Evolutionary conservation across 2,888 invertebrate genomes (phyloP), one percentile per base, ranked within the genome.

Genomic region (Phyllotreta cruciferae): DNA sequence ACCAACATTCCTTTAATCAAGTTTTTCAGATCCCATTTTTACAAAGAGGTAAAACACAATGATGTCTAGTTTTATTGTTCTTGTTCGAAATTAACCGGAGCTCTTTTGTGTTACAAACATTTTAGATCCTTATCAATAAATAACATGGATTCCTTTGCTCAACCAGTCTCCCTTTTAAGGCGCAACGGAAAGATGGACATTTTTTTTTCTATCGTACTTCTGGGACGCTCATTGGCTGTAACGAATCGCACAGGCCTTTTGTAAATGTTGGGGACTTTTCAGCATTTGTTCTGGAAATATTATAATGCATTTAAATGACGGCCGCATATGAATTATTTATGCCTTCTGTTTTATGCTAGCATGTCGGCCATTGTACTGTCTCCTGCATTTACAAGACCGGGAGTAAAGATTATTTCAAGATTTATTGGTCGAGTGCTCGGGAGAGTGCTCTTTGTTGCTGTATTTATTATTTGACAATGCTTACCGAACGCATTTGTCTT

Each of bases 71-170:
- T 74, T 74, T 75, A 75, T 74, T 73, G 72, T 71, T 68, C 64
- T 70, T 63, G 73, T 72, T 70, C 67, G 70, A 76, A 77, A 76
- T 64, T 74, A 76, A 76, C 71, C 70, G 64, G 71, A 70, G 70
- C 70, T 72, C 74, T 75, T 76, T 75, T 75, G 75, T 74, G 70
- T 70, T 72, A 71, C 73, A 72, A 73, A 71, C 73, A 71, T 74
- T 75, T 73, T 68, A 75, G 77, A 78, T 78, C 73, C 73, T 74
- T 77, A 78, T 77, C 77, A 71, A 75, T 75, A 76, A 76, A 77
- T 76, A 76, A 75, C 74, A 73, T 62, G 74, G 70, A 77, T 76
- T 75, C 76, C 75, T 68, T 64, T 69, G 72, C 68, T 38, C 45
- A 71, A 68, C 70, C 66, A 70, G 72, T 73, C 71, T 71, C 66